A percentile compares a stretch with the other conserved stretches of the same genome.
Evolutionary conservation across 1,140 invertebrate species (phyloP).

Genomic region (Bacillus rossius): DNA sequence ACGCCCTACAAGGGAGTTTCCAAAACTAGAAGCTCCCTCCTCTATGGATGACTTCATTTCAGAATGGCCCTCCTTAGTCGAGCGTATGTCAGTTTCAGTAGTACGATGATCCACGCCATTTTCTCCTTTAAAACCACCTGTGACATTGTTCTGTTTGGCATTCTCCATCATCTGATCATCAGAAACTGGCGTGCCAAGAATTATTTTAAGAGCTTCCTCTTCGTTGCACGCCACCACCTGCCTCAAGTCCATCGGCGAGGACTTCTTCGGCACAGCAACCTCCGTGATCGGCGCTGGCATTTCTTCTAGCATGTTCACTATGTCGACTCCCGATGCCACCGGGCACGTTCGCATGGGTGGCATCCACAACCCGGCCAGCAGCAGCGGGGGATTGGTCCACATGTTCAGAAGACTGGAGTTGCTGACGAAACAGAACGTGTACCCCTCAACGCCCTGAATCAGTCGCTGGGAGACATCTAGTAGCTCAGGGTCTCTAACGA

Average conservation of each 20-base stretch:
- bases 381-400: conserved; percentile 80
- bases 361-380: conserved; percentile 78
- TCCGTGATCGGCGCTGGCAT: conserved; percentile 22
- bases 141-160: not conserved
- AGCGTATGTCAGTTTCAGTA: conserved; percentile 8
- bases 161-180: not conserved
- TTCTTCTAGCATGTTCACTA: conserved; percentile 55
- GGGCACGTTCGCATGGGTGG: conserved; percentile 66
- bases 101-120: not conserved
- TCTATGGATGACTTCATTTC: conserved; percentile 32
- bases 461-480: conserved; percentile 69
- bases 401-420: conserved; percentile 86
- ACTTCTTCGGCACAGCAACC: conserved; percentile 29
- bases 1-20: conserved; percentile 59
- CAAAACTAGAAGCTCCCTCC: conserved; percentile 42
- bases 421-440: conserved; percentile 72
- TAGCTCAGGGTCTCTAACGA: conserved; percentile 71
- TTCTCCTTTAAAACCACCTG: not conserved
- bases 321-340: conserved; percentile 58
- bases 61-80: not conserved
- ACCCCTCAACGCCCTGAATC: conserved; percentile 69
- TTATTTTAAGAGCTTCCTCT: conserved; percentile 31
- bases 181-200: conserved; percentile 19
- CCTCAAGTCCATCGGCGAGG: conserved; percentile 41
- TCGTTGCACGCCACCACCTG: conserved; percentile 43